Conservation (phyloP, 1,140 invertebrate genomes). For the Pseudomyrmex cubaensis region DNA sequence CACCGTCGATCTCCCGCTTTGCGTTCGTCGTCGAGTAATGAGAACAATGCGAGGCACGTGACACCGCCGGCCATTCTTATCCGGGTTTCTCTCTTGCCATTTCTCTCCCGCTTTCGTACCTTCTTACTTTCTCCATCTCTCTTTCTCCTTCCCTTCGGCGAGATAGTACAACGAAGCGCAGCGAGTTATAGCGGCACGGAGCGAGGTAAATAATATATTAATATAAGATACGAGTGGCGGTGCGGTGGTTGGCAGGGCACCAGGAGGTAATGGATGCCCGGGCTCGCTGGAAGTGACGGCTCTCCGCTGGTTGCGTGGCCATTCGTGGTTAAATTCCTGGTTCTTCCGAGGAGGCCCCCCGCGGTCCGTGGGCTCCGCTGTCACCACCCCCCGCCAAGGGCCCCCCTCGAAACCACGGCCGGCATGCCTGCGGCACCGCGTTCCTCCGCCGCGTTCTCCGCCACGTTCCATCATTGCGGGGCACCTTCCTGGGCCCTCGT, state of each 20-base stretch:
- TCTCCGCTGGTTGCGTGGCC: slow-evolving; percentile 83
- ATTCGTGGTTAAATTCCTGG: slow-evolving; percentile 84
- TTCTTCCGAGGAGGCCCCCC: slow-evolving; percentile 81
- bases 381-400: slow-evolving; percentile 84
- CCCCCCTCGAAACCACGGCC: slow-evolving; percentile 67
- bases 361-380: slow-evolving; percentile 79
- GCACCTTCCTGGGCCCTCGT: slow-evolving; percentile 33
- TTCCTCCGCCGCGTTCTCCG: slow-evolving; percentile 64
- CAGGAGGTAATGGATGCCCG: slow-evolving; percentile 85
- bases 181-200: slow-evolving; percentile 77
- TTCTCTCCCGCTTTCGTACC: background rate
- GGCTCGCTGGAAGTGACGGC: slow-evolving; percentile 83
- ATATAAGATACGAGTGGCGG: slow-evolving; percentile 83
- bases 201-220: slow-evolving; percentile 85
- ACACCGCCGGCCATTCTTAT: slow-evolving; percentile 81
- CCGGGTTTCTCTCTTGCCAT: slow-evolving; percentile 39
- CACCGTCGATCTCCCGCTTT: slow-evolving; percentile 71
- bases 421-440: slow-evolving; percentile 69
- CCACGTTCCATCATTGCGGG: slow-evolving; percentile 72
- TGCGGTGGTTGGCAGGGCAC: slow-evolving; percentile 81
- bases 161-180: slow-evolving; percentile 64
- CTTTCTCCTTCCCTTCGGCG: slow-evolving; percentile 26
- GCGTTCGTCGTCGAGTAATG: slow-evolving; percentile 78
- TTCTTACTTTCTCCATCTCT: background rate
- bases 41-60: slow-evolving; percentile 84